phyloP scores from a whole-genome alignment of 1,140 invertebrate species.

The Ectropis grisescens region DNA sequence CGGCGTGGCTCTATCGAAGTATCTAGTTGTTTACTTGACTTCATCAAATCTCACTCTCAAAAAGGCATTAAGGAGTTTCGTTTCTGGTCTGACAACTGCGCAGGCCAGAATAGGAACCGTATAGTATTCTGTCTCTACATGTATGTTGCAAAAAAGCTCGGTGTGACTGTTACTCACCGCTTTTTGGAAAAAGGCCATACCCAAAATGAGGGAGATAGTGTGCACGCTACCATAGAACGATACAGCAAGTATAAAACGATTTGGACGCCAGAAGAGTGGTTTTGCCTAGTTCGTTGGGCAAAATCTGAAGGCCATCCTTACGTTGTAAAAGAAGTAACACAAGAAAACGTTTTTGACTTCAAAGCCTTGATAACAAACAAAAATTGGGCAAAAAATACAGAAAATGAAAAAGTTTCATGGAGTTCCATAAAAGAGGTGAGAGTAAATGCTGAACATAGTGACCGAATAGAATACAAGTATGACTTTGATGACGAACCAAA shows the following conservation, averaged over 20 bases:
- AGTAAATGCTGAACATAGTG: slow-evolving; percentile 1
- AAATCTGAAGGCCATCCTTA: slow-evolving; percentile 3
- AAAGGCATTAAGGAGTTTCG: slow-evolving; percentile 2
- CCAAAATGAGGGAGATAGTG: slow-evolving; percentile 6
- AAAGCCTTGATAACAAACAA: slow-evolving; percentile 4
- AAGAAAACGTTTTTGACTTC: slow-evolving; percentile 2
- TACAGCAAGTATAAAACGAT: slow-evolving; percentile 2
- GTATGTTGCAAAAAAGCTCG: not conserved
- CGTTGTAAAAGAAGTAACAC: slow-evolving; percentile 3
- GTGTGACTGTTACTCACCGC: slow-evolving; percentile 1
- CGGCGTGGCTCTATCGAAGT: slow-evolving; percentile 11
- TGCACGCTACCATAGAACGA: slow-evolving; percentile 5
- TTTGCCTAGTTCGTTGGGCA: slow-evolving; percentile 1
- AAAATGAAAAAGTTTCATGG: slow-evolving; percentile 7
- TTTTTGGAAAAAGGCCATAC: slow-evolving; percentile 8
- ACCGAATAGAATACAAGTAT: slow-evolving; percentile 7
- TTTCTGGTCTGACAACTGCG: slow-evolving; percentile 4
- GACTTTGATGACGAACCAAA: slow-evolving; percentile 6
- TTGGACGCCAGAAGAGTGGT: slow-evolving; percentile 2
- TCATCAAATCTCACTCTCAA: slow-evolving; percentile 1
- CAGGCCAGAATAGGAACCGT: not conserved
- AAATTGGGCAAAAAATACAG: slow-evolving; percentile 7
- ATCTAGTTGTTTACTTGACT: slow-evolving; percentile 7
- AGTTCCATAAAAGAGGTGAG: slow-evolving; percentile 8
- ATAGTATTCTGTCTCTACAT: not conserved